Base-by-base conservation (phyloP, 2,113 vertebrate species). In the Irena cyanogastra region DNA sequence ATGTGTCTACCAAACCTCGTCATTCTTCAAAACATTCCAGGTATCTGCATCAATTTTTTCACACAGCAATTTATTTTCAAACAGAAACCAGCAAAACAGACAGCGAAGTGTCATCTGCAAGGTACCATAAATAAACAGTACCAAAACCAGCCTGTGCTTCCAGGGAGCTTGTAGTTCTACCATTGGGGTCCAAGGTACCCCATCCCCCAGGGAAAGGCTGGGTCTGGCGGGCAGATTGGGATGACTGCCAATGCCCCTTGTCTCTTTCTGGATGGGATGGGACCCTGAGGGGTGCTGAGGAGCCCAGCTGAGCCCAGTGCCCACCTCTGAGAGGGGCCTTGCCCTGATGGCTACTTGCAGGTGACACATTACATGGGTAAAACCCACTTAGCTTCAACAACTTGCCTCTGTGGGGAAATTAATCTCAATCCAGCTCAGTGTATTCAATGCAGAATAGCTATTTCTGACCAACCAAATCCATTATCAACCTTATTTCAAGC, bases 161-260 rank as follows among this genome's bases (percentile, higher is more conserved):
- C n/a, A 54, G 47, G 20, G 21, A 78, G 9, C 30, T 41, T 0
- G 0, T 5, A 56, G 37, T 20, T 56, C n/a, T 57, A 31, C 47
- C 27, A 27, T 7, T 3, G 6, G 8, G 11, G 8, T 8, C 16
- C 0, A 0, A 69, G 59, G 16, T 39, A 28, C 24, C 54, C 7
- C 19, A 15, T 30, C 6, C 65, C 47, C 41, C 20, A n/a, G 30
- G 17, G 50, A 60, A 60, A 33, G 45, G 39, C 45, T 75, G 71
- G 10, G 37, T 53, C 44, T 53, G 71, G 31, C 35, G 75, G 69
- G 57, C 45, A 80, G 27, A 23, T 3, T 39, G 16, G 64, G 41
- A 44, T 0, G 3, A 42, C 33, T 8, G 6, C 45, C 0, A 1
- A 24, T 16, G 16, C 3, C 16, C 4, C 7, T 0, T 9, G 0